Base-by-base conservation (phyloP, 2,888 invertebrate species). In the Drosophila diplacantha region DNA sequence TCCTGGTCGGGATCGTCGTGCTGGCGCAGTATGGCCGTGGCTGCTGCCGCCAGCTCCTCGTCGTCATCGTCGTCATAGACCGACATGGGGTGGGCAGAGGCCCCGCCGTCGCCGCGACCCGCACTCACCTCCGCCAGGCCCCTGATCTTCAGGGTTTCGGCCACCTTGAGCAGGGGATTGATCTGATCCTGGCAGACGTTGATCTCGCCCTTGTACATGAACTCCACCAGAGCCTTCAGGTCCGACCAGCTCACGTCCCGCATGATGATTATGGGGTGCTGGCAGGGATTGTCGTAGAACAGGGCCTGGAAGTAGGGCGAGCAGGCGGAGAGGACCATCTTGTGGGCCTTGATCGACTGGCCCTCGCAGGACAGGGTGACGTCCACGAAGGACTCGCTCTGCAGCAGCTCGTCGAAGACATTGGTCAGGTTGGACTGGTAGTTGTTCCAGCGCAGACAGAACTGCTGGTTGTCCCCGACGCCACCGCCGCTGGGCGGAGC, bases 181-280 rank as follows among this genome's bases (percentile, higher is more conserved):
- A 96, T 95, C 88, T 96, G 95, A 78, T 96, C 96, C 89, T 96
- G 96, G 64, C 94, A 94, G 74, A 97, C 96, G 89, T 96, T 96
- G 77, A 97, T 96, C 90, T 97, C 96, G 9, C 97, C 97, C 87
- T 95, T 94, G 90, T 97, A 97, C 96, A 97, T 97, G 87, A 96
- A 97, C 88, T 96, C 96, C 63, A 97, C 95, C 63, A 94, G 93
- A 54, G 96, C 95, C 87, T 95, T 96, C 74, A 97, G 88, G 85
- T 97, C 96, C 65, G 93, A 92, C 92, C 95, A 96, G 87, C 94
- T 94, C 73, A 96, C 95, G 88, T 96, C 96, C 84, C 95, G 93
- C 91, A 97, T 93, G 72, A 97, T 96, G 81, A 96, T 94, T 79
- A 97, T 96, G 65, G 96, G 96, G 86, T 97, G 96, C 87, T 94